These are phyloP conservation scores for Monopis laevigella DNA, from an alignment of 2,888 invertebrate species.

Conservation along the genomic window DNA sequence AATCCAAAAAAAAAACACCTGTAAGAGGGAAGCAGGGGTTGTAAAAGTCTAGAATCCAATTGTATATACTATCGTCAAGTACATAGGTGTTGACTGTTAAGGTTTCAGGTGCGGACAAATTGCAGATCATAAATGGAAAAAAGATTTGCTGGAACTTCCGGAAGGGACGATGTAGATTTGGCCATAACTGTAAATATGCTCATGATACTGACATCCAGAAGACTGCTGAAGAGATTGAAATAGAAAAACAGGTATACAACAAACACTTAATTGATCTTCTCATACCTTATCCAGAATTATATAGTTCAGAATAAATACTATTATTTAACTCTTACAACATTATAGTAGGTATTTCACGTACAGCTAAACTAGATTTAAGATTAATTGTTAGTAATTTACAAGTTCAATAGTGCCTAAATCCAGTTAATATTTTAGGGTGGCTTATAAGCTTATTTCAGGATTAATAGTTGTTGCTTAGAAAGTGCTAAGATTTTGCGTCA, in stretches of 20 bases:
- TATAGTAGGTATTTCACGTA: too few species aligned
- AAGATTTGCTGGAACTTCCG: constrained; percentile 94
- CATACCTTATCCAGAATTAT: too few species aligned
- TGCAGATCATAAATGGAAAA: constrained; percentile 84
- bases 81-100: constrained; percentile 64
- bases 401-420: too few species aligned
- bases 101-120: constrained; percentile 74
- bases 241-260: constrained; percentile 61
- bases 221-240: constrained; percentile 65
- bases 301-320: too few species aligned
- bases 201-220: constrained; percentile 88
- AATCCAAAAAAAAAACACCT: background rate
- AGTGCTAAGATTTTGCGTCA: too few species aligned
- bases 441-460: too few species aligned
- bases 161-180: constrained; percentile 89
- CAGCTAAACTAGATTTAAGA: too few species aligned
- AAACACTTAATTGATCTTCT: too few species aligned
- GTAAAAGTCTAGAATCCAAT: constrained; percentile 27
- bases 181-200: constrained; percentile 91
- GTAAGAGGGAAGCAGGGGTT: background rate
- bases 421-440: too few species aligned
- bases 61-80: constrained; percentile 51
- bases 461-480: too few species aligned
- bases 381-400: too few species aligned
- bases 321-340: too few species aligned